Conservation (phyloP, 2,113 vertebrate genomes). For the Chlamydotis undulata region DNA sequence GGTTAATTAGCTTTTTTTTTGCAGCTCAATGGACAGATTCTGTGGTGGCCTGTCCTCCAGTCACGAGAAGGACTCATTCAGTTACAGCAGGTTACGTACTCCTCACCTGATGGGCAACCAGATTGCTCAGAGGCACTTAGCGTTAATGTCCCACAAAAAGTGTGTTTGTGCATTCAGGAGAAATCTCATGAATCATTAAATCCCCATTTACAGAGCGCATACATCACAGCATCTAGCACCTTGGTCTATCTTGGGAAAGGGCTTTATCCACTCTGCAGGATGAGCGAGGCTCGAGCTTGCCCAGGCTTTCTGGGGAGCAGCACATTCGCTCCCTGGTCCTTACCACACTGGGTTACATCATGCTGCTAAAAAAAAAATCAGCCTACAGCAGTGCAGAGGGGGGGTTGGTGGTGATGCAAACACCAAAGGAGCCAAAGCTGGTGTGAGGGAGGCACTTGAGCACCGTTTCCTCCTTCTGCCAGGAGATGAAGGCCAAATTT, state of each 20-base stretch:
- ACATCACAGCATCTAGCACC: background rate
- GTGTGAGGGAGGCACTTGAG: accelerated
- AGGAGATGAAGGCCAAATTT: background rate
- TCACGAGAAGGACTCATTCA: accelerated
- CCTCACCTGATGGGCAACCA: background rate
- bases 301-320: background rate
- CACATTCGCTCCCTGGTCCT: accelerated
- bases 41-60: background rate
- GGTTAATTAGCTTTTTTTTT: background rate
- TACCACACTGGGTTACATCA: accelerated
- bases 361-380: background rate
- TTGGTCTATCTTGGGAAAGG: background rate
- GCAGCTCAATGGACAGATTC: background rate
- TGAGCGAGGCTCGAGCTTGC: background rate
- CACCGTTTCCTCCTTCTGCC: background rate
- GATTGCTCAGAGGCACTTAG: background rate
- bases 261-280: background rate
- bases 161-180: background rate
- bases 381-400: accelerated
- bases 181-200: background rate
- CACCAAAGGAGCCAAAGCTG: background rate
- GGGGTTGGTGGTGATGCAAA: background rate
- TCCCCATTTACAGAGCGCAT: background rate
- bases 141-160: background rate
- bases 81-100: background rate